Evolutionary conservation across 2,797 vertebrate species (phyloP), one percentile per base, ranked within the genome.

Genomic region (Microctenopoma steveboyesi): DNA sequence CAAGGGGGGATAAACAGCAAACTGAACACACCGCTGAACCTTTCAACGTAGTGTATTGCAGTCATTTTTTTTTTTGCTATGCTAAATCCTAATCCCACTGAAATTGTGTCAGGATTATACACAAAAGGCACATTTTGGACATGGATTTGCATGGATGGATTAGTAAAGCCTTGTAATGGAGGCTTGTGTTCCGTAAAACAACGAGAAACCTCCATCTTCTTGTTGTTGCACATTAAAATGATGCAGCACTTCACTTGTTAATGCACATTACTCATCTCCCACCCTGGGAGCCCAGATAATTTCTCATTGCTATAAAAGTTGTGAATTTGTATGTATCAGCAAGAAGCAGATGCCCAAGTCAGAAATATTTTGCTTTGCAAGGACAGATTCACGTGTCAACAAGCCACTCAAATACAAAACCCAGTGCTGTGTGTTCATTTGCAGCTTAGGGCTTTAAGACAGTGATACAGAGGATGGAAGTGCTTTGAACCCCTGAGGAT

Each of bases 61-160:
- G 74, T 74, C 55, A 27, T 82, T 82, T 84, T 65, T 72, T 40
- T 33, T 68, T 22, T 13, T 43, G 15, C 69, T 58, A 78, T 42
- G 59, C 69, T 88, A 85, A 88, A 87, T 86, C 87, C 88, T 92
- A 93, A 92, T 93, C 90, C 90, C 79, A 84, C 85, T 66, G 81
- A 92, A 93, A 92, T 88, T 91, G 90, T 89, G 83, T 89, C 73
- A 56, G 92, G 93, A 93, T 93, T 94, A 93, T 83, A 84, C 88
- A 92, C 89, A 93, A 93, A 94, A 93, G 89, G 85, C 79, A 58
- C 82, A 89, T 92, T 93, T 92, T 87, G 84, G 87, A 89, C 86
- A 88, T 84, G 90, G 91, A 92, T 94, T 94, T 93, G 87, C 88
- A 91, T 90, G 91, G 84, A 83, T 89, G 91, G 90, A 93, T 94